Conservation (phyloP, 2,797 vertebrate species). For the Anabas testudineus region DNA sequence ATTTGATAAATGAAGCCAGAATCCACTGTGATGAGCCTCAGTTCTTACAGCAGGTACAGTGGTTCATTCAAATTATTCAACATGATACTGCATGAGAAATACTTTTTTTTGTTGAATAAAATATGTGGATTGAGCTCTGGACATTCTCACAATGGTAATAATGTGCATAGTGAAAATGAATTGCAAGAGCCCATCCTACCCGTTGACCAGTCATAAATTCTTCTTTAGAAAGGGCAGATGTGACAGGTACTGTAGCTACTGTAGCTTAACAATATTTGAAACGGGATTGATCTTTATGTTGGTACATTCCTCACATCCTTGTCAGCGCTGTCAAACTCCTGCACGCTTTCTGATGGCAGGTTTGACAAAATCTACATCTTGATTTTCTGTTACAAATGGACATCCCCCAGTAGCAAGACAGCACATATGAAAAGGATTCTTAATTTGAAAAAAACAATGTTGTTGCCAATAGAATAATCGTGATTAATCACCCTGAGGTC, state of each 20-base stretch:
- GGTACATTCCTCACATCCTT: slow-evolving; percentile 75
- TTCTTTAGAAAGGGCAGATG: slow-evolving; percentile 74
- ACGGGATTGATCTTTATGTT: slow-evolving; percentile 78
- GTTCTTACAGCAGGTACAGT: slow-evolving; percentile 4
- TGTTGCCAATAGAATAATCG: slow-evolving; percentile 16
- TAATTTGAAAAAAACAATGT: background rate
- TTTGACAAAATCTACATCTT: slow-evolving; percentile 79
- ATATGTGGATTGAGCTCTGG: slow-evolving; percentile 14
- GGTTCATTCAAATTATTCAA: no score
- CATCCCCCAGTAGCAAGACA: slow-evolving; percentile 34
- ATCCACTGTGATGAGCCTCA: slow-evolving; percentile 24
- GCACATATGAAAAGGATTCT: background rate
- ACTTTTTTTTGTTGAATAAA: slow-evolving; percentile 37
- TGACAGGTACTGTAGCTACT: slow-evolving; percentile 66
- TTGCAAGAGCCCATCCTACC: slow-evolving; percentile 50
- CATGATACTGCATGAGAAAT: background rate
- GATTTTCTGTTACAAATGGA: slow-evolving; percentile 68
- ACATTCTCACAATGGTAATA: slow-evolving; percentile 52
- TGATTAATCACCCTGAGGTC: slow-evolving; percentile 27
- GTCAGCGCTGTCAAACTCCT: slow-evolving; percentile 78
- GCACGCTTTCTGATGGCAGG: slow-evolving; percentile 64
- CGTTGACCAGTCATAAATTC: slow-evolving; percentile 71
- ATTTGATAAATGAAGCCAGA: no score
- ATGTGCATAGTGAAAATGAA: slow-evolving; percentile 66
- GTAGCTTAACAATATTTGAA: slow-evolving; percentile 68